Conservation (phyloP, 1,140 invertebrate genomes). For the Aphis gossypii region DNA sequence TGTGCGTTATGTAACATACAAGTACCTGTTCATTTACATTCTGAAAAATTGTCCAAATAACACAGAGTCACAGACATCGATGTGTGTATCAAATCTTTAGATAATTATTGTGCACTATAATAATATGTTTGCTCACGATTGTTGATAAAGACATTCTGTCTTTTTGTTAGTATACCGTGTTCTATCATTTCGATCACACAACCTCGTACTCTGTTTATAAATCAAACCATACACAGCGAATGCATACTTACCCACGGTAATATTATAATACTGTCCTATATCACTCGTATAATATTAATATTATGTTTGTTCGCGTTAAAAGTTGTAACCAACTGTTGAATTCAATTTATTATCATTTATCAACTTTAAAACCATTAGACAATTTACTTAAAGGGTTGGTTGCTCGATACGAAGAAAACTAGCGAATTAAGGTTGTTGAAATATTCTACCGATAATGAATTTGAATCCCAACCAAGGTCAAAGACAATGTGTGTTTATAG, state of each 20-base stretch:
- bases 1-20: background rate
- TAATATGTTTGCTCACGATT: background rate
- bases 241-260: background rate
- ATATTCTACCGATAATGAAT: background rate
- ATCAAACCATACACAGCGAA: background rate
- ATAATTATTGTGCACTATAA: background rate
- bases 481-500: no score
- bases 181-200: background rate
- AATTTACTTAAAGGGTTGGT: background rate
- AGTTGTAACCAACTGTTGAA: no score
- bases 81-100: background rate
- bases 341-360: no score
- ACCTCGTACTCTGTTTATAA: background rate
- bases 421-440: background rate
- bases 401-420: background rate
- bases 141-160: background rate
- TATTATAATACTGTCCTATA: background rate
- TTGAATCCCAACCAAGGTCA: background rate
- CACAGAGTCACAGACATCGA: no score
- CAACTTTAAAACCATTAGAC: no score
- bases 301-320: background rate
- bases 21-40: background rate
- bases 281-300: background rate
- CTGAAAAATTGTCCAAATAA: background rate
- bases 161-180: background rate